phyloP scores from a whole-genome alignment of 1,140 invertebrate species.

The Danaus melanippus region DNA sequence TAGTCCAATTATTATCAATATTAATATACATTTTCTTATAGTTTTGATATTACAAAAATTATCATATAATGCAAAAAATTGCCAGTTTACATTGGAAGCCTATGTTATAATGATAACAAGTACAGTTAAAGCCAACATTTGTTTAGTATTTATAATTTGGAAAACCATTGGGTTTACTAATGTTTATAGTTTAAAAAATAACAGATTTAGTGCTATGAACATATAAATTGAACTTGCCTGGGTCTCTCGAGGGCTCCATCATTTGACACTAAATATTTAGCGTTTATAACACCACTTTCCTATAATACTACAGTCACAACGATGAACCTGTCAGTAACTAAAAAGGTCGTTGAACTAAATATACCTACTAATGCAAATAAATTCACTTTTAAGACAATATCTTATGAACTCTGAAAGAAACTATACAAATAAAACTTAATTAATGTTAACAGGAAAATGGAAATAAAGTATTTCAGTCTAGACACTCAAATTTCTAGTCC shows the following conservation, averaged over 20 bases:
- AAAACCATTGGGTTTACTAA: not conserved
- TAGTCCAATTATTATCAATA: too few species aligned
- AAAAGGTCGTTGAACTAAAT: slow-evolving; percentile 71
- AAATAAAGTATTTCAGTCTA: slow-evolving; percentile 13
- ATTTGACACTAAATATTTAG: slow-evolving; percentile 45
- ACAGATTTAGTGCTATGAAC: not conserved
- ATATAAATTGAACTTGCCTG: slow-evolving; percentile 44
- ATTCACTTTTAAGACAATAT: slow-evolving; percentile 29
- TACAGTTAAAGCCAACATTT: too few species aligned
- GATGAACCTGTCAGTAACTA: slow-evolving; percentile 70
- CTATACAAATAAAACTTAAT: slow-evolving; percentile 17
- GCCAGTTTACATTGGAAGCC: too few species aligned
- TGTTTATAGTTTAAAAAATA: not conserved
- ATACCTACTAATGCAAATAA: slow-evolving; percentile 61
- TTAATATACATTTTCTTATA: too few species aligned
- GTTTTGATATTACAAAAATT: too few species aligned
- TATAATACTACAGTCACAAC: slow-evolving; percentile 64
- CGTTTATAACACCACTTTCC: slow-evolving; percentile 58
- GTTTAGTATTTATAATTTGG: too few species aligned
- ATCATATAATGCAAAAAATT: too few species aligned
- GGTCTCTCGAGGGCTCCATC: slow-evolving; percentile 67
- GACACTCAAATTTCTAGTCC: slow-evolving; percentile 16
- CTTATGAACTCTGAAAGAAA: slow-evolving; percentile 26
- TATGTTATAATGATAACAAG: too few species aligned
- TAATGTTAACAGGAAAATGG: slow-evolving; percentile 13